Base-by-base conservation (phyloP, 1,140 invertebrate species). In the Drosophila subobscura region DNA sequence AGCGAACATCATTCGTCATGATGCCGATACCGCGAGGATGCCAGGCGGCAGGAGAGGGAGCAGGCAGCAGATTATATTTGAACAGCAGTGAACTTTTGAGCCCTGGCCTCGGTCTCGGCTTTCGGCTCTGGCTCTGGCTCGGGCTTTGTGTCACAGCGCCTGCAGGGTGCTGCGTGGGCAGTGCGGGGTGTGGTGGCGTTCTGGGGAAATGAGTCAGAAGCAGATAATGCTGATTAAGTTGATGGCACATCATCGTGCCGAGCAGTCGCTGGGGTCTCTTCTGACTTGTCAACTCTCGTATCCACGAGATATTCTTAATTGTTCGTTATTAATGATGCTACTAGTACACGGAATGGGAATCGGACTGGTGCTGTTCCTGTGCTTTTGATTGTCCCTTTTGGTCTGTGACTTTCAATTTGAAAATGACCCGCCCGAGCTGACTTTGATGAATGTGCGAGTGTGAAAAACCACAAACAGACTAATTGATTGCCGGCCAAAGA, bases 291-390 rank as follows among this genome's bases (percentile, higher is more conserved):
- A 67, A 68, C 73, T 77, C 59, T 59, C 33, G 10, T 58, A 77
- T 77, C 61, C 67, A 72, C 60, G 68, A 72, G 68, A 72, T 68
- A 70, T 79, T 81, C 78, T 81, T 81, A 81, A 80, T 80, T 80
- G 78, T 80, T 81, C 79, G 78, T 81, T 80, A 80, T 80, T 81
- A 80, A 80, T 80, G 77, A 80, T 80, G 72, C 53, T 64, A 44
- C 68, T 72, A 61, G 64, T 71, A 70, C 33, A 40, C 42, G 42
- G 16, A 20, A 20, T 20, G 16, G 16, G 16, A 20, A 20, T 20
- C 16, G 16, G 44, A 37, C 54, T 65, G 51, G 25, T 49, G 10
- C 27, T 47, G 52, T 42, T 8, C 7, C 29, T 3, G 29, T 33
- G 10, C 33, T 5, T 1, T 5, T 37, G 10, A 10, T 10, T 37